These are phyloP conservation scores for Cephus rjabovi DNA, from an alignment of 2,888 invertebrate species.

Conservation along the genomic window DNA sequence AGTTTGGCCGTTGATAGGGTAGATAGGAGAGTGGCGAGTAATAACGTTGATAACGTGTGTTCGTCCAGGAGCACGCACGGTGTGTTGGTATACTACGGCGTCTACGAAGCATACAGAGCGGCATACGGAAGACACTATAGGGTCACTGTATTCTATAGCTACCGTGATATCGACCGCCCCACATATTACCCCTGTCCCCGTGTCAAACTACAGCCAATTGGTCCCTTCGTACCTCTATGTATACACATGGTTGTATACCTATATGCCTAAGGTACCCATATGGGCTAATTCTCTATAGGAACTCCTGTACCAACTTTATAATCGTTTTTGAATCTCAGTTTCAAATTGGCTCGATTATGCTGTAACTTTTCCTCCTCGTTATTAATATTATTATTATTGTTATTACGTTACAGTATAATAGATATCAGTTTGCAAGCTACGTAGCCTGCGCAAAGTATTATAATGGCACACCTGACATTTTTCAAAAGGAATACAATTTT, in stretches of 20 bases:
- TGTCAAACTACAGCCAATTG: slow-evolving; percentile 46
- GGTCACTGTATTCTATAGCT: slow-evolving; percentile 21
- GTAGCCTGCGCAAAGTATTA: not conserved
- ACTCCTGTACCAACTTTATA: slow-evolving; percentile 24
- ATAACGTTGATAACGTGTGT: slow-evolving; percentile 15
- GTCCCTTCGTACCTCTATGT: slow-evolving; percentile 17
- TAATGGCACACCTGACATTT: not conserved
- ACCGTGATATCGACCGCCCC: slow-evolving; percentile 51
- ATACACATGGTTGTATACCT: slow-evolving; percentile 10
- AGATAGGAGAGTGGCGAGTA: slow-evolving; percentile 16
- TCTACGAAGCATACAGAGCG: not conserved
- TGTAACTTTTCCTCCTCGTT: not conserved
- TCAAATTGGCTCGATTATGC: not conserved
- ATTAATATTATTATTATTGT: not conserved
- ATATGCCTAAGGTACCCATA: slow-evolving; percentile 3
- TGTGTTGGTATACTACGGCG: slow-evolving; percentile 1
- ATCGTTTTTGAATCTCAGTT: slow-evolving; percentile 19
- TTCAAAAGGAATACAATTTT: not conserved
- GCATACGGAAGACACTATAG: slow-evolving; percentile 4
- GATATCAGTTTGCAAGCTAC: not conserved
- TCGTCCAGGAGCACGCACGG: slow-evolving; percentile 7
- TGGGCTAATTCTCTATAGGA: not conserved
- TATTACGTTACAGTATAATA: not conserved
- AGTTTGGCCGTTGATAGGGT: slow-evolving; percentile 44
- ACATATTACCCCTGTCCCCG: slow-evolving; percentile 46